Evolutionary conservation across 2,113 vertebrate species (phyloP), one percentile per base, ranked within the genome.

Genomic region (Toxostoma redivivum): DNA sequence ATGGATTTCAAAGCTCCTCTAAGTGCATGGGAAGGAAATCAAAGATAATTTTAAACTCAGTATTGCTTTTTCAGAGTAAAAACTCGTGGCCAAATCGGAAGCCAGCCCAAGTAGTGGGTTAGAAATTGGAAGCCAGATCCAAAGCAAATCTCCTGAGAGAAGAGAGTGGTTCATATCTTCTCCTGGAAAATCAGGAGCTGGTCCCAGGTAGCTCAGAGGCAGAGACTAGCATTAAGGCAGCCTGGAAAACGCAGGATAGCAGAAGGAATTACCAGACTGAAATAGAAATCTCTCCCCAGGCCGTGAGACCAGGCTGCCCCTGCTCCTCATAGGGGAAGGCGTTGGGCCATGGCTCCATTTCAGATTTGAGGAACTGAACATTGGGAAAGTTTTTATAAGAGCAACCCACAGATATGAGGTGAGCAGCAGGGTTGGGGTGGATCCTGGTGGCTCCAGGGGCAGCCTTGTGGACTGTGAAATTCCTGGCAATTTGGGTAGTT

Each of bases 341-440:
- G 22, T 98, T 2, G 98, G 98, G 14, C 99, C 99, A 35, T 90
- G 83, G 71, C 96, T 99, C 25, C 38, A 86, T 58, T 98, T 99
- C 94, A 97, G 30, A 90, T 98, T 98, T 57, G 95, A 98, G 37
- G 71, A 97, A 44, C 96, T 99, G 94, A 97, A 99, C 62, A 97
- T 99, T 13, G 97, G 98, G 21, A 97, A 99, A 57, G 97, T 98
- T 42, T 98, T 98, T 71, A 71, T 98, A 33, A 97, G 97, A 37
- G 98, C 98, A 53, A 73, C 54, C 44, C 95, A 98, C 82, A 97
- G 50, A 71, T 98, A 98, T 12, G 98, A 99, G 98, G 99, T 99
- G 72, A 98, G 96, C 47, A 45, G 27, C 30, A 11, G 17, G 25
- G 6, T 5, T 27, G 40, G 42, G 15, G 1, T n/a, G 25, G 33